Percentiles rank a stretch among this genome's conserved stretches.
Evolutionary conservation across 1,140 invertebrate species (phyloP).

Genomic region (Hormaphis cornu): DNA sequence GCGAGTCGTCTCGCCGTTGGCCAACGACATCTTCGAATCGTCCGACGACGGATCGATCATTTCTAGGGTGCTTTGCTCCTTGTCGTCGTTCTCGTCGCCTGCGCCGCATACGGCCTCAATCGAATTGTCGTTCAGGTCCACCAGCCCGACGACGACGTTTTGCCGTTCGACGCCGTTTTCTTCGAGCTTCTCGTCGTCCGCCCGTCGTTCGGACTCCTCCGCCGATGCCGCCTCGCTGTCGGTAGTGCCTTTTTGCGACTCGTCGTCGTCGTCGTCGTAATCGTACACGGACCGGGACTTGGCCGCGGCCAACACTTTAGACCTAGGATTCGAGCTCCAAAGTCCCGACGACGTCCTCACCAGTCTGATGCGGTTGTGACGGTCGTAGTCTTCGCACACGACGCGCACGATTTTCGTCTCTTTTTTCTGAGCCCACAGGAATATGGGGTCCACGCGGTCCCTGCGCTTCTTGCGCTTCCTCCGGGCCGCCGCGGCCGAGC

Average conservation of each 20-base stretch:
- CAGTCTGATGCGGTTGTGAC: slow-evolving; percentile 65
- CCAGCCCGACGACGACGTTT: background rate
- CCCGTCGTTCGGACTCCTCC: background rate
- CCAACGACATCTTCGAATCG: background rate
- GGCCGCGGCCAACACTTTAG: background rate
- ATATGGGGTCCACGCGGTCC: slow-evolving; percentile 62
- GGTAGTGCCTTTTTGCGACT: background rate
- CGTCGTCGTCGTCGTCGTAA: background rate
- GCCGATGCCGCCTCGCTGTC: background rate
- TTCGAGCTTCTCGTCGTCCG: slow-evolving; percentile 38
- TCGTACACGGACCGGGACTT: background rate
- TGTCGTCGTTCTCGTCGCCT: background rate
- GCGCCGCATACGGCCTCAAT: background rate
- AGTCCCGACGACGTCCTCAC: slow-evolving; percentile 35
- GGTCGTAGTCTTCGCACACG: slow-evolving; percentile 72
- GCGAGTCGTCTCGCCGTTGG: background rate
- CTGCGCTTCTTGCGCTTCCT: background rate
- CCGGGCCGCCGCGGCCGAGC: background rate
- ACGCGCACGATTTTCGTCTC: slow-evolving; percentile 68
- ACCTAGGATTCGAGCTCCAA: background rate
- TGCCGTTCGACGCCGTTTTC: slow-evolving; percentile 33
- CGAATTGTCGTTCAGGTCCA: background rate
- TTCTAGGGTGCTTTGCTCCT: background rate
- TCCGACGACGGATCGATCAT: background rate
- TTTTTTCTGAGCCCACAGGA: slow-evolving; percentile 67